phyloP scores from a whole-genome alignment of 1,140 invertebrate species.

The Megathymus violae region DNA sequence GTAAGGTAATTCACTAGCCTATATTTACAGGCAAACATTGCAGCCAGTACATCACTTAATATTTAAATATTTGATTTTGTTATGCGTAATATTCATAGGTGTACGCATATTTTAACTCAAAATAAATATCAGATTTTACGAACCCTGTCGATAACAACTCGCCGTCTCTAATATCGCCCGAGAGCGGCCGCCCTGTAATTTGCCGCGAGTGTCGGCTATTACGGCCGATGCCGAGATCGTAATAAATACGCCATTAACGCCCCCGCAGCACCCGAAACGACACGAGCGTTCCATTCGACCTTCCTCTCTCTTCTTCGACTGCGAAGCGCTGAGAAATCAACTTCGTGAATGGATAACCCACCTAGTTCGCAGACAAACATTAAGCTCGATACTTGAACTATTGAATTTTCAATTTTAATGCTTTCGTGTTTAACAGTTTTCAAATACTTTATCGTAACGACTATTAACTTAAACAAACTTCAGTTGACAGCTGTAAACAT shows the following conservation, averaged over 20 bases:
- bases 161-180: slow-evolving; percentile 61
- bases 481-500: no score
- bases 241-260: slow-evolving; percentile 83
- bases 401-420: no score
- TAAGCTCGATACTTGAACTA: slow-evolving; percentile 3
- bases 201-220: slow-evolving; percentile 80
- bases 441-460: no score
- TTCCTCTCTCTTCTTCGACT: slow-evolving; percentile 9
- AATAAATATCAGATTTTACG: slow-evolving; percentile 30
- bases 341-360: no score
- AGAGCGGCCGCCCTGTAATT: slow-evolving; percentile 80
- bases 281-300: slow-evolving; percentile 46
- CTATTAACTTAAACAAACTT: slow-evolving; percentile 32
- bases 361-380: neutral
- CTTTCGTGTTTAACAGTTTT: neutral
- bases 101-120: no score
- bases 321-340: no score
- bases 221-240: slow-evolving; percentile 81
- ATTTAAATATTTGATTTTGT: no score
- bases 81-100: no score
- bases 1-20: no score
- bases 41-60: no score
- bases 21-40: no score
- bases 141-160: slow-evolving; percentile 6
- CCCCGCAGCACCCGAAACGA: slow-evolving; percentile 76